Base-by-base conservation (phyloP, 2,797 vertebrate genomes). In the Chrysocyon brachyurus region DNA sequence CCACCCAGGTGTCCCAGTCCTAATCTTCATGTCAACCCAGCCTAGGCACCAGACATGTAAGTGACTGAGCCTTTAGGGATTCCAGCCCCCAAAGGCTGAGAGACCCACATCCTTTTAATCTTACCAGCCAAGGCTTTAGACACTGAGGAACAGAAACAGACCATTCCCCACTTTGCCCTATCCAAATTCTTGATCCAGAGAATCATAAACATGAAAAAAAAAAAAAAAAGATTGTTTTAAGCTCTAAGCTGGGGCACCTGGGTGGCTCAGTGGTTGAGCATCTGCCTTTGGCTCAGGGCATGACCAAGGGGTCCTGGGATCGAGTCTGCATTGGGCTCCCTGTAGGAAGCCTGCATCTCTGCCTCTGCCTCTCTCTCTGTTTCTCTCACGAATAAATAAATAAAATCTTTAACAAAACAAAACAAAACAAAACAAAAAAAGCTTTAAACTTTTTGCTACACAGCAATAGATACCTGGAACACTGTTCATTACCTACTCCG, bases 171-270 rank as follows among this genome's bases (percentile, higher is more conserved):
- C 14, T 73, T 22, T 54, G n/a, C 22, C 17, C 52, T 64, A 3
- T 86, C 22, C 56, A 96, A 87, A 83, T 83, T 94, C 49, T 96
- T 78, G 49, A 94, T 61, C 66, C n/a, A 72, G 66, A 70, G 22
- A 86, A 54, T 81, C 64, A 46, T 68, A 54, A 87, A 49, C 28
- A 56, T 87, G 40, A 63, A 59, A 88, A 59, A 61, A 46, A 15
- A 36, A 54, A 82, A 56, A 63, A 66, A 88, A 46, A 36, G 12
- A 82, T 56, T 79, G 33, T 93, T 92, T 64, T 85, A 77, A 94
- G 40, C 64, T 81, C 54, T 77, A 77, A 40, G 49, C 31, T 46
- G 40, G 7, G 40, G 40, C 40, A 46, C 40, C 40, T 46, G 40
- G 40, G 40, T 46, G 40, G 40, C 40, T 46, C 40, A 46, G 40